A percentile compares a stretch with the other conserved stretches of the same genome.
These are phyloP conservation scores for Andinoacara biseriatus DNA, from an alignment of 2,113 vertebrate genomes.

Conservation along the genomic window DNA sequence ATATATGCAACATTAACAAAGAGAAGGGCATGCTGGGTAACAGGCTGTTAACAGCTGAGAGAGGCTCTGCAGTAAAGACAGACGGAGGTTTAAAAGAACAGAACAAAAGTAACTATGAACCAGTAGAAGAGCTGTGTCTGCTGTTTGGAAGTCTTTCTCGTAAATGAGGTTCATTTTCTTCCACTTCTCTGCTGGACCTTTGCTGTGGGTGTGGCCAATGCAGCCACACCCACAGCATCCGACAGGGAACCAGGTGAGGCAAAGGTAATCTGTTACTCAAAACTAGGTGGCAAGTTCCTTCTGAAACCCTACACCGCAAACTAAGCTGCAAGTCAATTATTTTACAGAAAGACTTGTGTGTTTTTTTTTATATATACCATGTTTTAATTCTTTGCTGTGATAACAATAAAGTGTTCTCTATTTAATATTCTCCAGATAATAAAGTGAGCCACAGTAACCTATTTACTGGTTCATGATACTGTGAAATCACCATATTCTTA, in stretches of 20 bases:
- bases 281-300: not conserved
- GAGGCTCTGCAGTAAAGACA: not conserved
- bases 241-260: not conserved
- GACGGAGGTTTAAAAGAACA: not conserved
- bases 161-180: not conserved
- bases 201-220: not conserved
- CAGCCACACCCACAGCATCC: not conserved
- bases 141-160: not conserved
- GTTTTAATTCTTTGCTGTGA: not conserved
- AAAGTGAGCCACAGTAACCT: not conserved
- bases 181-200: not conserved
- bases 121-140: not conserved
- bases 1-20: slow-evolving; percentile 1
- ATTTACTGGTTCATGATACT: not conserved
- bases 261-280: not conserved
- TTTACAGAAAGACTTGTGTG: not conserved
- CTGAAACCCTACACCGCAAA: not conserved
- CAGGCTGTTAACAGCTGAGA: not conserved
- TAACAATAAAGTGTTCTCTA: not conserved
- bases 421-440: not conserved
- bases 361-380: not conserved
- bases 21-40: slow-evolving; percentile 5
- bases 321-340: not conserved
- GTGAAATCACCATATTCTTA: no score
- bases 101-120: not conserved